Conservation (phyloP, 1,140 invertebrate species). For the Linepithema humile region DNA sequence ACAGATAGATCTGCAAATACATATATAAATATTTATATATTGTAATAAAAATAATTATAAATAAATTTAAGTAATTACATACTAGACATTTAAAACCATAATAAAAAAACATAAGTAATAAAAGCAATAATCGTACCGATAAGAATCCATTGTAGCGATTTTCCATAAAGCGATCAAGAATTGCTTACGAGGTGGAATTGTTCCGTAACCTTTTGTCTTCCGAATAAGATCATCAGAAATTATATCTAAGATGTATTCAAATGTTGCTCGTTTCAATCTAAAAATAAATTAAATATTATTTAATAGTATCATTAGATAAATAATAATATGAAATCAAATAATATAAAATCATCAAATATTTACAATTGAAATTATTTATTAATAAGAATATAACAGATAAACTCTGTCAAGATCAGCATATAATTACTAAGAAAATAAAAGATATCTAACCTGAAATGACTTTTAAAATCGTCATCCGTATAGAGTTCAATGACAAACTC, state of each 20-base stretch:
- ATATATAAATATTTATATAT: no score
- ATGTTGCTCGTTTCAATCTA: no score
- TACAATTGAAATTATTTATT: background rate
- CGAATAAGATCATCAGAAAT: background rate
- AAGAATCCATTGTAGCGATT: background rate
- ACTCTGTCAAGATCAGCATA: background rate
- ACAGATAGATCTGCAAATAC: background rate
- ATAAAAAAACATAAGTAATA: no score
- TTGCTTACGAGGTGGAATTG: background rate
- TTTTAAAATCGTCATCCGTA: background rate
- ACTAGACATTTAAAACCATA: no score
- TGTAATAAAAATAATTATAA: background rate
- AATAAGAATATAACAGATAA: background rate
- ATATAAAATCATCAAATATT: no score
- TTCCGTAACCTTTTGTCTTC: background rate
- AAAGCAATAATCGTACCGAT: background rate
- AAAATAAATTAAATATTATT: no score
- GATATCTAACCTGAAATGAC: no score
- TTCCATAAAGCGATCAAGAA: conserved; percentile 6
- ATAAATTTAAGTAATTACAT: no score
- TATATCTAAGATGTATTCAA: background rate
- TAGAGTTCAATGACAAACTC: background rate
- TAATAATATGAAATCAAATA: no score
- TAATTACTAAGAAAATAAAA: no score
- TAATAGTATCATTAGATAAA: no score